Percentiles rank a stretch among this genome's conserved stretches.
Conservation (phyloP, 2,888 invertebrate genomes). For the Alviniconcha strummeri region DNA sequence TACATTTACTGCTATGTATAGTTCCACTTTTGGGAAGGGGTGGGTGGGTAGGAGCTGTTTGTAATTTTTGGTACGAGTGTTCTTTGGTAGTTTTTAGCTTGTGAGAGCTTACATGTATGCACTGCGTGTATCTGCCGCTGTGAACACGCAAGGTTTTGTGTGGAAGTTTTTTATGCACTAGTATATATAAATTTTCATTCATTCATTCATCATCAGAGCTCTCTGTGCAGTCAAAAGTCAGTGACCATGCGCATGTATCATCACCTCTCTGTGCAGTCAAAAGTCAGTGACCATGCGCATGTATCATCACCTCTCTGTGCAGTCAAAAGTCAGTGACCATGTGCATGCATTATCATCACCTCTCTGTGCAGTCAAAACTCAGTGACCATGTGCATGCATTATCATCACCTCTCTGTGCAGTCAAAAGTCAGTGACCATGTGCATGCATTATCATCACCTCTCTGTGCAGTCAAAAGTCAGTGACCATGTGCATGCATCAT, state of each 20-base stretch:
- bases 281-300: neutral
- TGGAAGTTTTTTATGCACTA: too few species aligned
- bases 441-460: neutral
- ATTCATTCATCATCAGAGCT: neutral
- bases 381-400: neutral
- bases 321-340: neutral
- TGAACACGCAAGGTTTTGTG: too few species aligned
- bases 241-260: neutral
- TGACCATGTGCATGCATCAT: neutral
- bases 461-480: neutral
- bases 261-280: neutral
- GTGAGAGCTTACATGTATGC: too few species aligned
- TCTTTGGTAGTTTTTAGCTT: too few species aligned
- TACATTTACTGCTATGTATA: too few species aligned
- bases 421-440: neutral
- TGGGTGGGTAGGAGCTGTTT: too few species aligned
- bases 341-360: neutral
- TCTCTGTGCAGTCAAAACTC: neutral
- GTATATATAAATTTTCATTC: too few species aligned
- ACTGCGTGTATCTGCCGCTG: too few species aligned
- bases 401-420: neutral
- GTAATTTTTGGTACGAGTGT: too few species aligned
- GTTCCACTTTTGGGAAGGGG: too few species aligned
- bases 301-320: neutral
- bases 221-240: neutral